Conservation (phyloP, 2,888 invertebrate genomes). For the Acleris laterana region DNA sequence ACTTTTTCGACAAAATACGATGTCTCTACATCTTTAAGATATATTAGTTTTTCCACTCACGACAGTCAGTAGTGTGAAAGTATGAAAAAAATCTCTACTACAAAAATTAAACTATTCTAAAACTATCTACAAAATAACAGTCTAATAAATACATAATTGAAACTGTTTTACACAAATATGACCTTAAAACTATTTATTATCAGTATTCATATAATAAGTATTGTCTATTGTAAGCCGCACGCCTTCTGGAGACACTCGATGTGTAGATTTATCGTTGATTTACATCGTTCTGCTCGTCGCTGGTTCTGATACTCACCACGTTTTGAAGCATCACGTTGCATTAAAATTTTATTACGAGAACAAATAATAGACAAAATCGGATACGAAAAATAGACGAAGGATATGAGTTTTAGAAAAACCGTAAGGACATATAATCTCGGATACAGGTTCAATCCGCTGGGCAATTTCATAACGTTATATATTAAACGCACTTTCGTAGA, state of each 20-base stretch:
- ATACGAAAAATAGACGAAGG: constrained; percentile 13
- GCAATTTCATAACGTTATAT: constrained; percentile 62
- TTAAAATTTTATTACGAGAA: not conserved
- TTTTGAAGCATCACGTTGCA: constrained; percentile 13
- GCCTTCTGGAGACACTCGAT: constrained; percentile 19
- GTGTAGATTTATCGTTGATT: constrained; percentile 14
- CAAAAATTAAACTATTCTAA: too few relatives aligned
- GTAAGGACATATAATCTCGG: constrained; percentile 47
- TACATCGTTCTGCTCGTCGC: constrained; percentile 10
- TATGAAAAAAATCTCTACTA: too few relatives aligned
- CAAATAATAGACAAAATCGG: constrained; percentile 12
- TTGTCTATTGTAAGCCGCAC: constrained; percentile 10
- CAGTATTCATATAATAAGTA: not conserved
- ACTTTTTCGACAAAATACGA: too few relatives aligned
- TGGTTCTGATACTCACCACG: constrained; percentile 18
- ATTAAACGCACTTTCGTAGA: constrained; percentile 53
- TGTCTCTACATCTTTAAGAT: too few relatives aligned
- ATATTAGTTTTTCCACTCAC: too few relatives aligned
- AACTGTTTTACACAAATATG: not conserved
- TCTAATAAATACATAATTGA: not conserved
- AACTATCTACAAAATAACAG: not conserved
- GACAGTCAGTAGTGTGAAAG: too few relatives aligned
- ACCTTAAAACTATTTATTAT: constrained; percentile 1
- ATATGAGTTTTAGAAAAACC: constrained; percentile 30
- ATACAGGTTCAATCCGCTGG: constrained; percentile 74